Base-by-base conservation (phyloP, 2,113 vertebrate genomes). In the Xenopus borealis region DNA sequence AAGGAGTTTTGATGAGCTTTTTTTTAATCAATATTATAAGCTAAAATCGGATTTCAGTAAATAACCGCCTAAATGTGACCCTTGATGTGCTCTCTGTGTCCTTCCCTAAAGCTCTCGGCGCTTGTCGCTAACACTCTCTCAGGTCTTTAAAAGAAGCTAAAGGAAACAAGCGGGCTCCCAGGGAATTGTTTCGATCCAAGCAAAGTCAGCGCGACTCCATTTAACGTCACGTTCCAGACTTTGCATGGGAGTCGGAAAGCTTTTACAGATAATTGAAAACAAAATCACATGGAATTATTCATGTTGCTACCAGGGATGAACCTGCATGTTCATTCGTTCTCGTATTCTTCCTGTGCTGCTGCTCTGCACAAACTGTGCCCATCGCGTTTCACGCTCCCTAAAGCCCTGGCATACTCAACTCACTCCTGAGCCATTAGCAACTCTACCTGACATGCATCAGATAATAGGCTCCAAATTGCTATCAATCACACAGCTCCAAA, bases 391-490 rank as follows among this genome's bases (percentile, higher is more conserved):
- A 59, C 62, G 59, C 18, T 19, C 18, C 33, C 11, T 7, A 66
- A 30, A 45, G 72, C 72, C 40, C 3, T 40, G 46, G 63, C 63
- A 63, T 47, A 13, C 40, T 65, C 63, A 47, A 13, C 66, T 53
- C 58, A 74, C 53, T 66, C 46, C 40, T 74, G 63, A 61, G 66
- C 72, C 18, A 19, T 44, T 52, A 65, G 62, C 55, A 66, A 66
- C 57, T 57, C 50, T 66, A 73, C 47, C 71, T 74, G 63, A 66
- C 72, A 74, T 47, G 47, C 14, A 66, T 67, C 16, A 66, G 53
- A 74, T 66, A 66, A 57, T 57, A 27, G 53, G 62, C 47, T 45
- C 59, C 52, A 74, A 52, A 74, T 18, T 40, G 52, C 63, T 47
- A 58, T 74, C 63, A 59, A 58, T 74, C 72, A 66, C 18, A 33